Percentiles rank a stretch among this genome's conserved stretches.
These are phyloP conservation scores for Pheucticus melanocephalus DNA, from an alignment of 2,113 vertebrate genomes.

Conservation along the genomic window DNA sequence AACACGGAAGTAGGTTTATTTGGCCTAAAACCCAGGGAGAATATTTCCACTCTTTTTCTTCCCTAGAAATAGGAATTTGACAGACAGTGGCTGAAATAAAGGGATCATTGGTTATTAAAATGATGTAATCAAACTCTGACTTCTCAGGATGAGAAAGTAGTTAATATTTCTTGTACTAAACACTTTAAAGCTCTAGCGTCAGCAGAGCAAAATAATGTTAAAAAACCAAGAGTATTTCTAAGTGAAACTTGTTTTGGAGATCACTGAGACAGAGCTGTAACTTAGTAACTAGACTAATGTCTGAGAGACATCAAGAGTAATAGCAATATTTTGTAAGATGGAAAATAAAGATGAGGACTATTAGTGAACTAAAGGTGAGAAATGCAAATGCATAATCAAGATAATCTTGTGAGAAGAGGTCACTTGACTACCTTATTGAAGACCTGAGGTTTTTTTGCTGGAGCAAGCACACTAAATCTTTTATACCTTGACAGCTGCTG, in stretches of 20 bases:
- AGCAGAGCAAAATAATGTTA: not conserved
- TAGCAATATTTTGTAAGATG: not conserved
- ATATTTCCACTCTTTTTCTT: not conserved
- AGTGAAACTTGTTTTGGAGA: not conserved
- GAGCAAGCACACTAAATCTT: not conserved
- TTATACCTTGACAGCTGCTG: not conserved
- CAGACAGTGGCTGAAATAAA: not conserved
- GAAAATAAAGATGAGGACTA: not conserved
- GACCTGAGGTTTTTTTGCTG: not conserved
- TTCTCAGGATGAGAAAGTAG: not conserved
- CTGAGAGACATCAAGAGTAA: not conserved
- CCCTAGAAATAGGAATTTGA: not conserved
- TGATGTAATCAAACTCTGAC: not conserved
- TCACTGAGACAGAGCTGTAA: not conserved
- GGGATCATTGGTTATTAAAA: not conserved
- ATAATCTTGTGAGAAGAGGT: not conserved
- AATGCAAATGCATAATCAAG: not conserved
- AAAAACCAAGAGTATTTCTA: not conserved
- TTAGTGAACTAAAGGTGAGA: not conserved
- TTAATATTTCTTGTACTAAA: not conserved
- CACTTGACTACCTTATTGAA: not conserved
- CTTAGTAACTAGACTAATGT: not conserved
- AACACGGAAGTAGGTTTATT: not conserved
- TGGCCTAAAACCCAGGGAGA: not conserved
- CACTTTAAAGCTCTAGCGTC: not conserved